Percentiles rank a stretch among this genome's conserved stretches.
phyloP scores from a whole-genome alignment of 2,888 invertebrate species.

The Matsumyia berberina region DNA sequence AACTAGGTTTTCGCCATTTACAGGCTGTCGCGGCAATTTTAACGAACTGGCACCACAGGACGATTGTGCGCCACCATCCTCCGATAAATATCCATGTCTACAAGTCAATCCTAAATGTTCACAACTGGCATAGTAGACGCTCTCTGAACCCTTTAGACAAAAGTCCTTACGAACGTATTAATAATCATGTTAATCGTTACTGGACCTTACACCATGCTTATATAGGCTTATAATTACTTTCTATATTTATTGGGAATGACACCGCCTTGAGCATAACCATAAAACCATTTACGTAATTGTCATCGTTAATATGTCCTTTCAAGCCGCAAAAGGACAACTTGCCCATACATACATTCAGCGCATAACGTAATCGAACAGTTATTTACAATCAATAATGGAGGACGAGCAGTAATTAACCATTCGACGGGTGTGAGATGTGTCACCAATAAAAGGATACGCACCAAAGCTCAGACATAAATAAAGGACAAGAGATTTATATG shows the following conservation, averaged over 20 bases:
- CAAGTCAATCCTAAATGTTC: too few relatives aligned
- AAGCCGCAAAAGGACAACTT: constrained; percentile 55
- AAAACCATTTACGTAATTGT: constrained; percentile 56
- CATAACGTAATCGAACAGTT: constrained; percentile 54
- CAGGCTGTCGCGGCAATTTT: too few relatives aligned
- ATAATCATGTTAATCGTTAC: constrained; percentile 5
- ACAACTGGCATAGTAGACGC: too few relatives aligned
- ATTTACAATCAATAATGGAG: constrained; percentile 55
- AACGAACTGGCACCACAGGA: too few relatives aligned
- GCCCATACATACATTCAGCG: background rate
- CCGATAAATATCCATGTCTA: too few relatives aligned
- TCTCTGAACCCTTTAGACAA: too few relatives aligned
- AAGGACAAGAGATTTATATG: background rate
- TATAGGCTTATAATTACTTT: constrained; percentile 28
- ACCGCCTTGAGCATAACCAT: constrained; percentile 36
- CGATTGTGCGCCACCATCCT: too few relatives aligned
- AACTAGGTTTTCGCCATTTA: too few relatives aligned
- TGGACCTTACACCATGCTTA: constrained; percentile 3
- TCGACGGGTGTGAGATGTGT: constrained; percentile 41
- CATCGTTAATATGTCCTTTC: constrained; percentile 53
- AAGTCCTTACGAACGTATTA: background rate
- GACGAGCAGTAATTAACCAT: constrained; percentile 57
- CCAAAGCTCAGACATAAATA: background rate
- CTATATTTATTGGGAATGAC: constrained; percentile 28
- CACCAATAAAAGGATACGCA: constrained; percentile 24